phyloP scores from a whole-genome alignment of 2,113 vertebrate species.

The Lepus americanus region DNA sequence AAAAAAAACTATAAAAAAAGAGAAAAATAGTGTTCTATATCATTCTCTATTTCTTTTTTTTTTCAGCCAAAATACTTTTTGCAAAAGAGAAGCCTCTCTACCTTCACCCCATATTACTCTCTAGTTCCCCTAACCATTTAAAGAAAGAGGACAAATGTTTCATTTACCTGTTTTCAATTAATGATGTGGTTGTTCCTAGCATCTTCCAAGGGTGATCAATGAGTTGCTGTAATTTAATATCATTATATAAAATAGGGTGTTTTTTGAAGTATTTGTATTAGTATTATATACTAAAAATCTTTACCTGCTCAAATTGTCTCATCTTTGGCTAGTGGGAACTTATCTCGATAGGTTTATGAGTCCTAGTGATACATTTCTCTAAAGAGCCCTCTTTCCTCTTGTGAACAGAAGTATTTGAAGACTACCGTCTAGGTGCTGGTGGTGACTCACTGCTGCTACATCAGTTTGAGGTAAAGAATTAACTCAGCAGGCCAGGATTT shows the following conservation, averaged over 20 bases:
- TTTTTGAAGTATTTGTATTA: neutral
- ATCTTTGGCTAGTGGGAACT: neutral
- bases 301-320: neutral
- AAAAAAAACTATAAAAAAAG: no score
- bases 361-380: neutral
- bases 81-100: neutral
- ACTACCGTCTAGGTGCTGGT: neutral
- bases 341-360: neutral
- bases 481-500: neutral
- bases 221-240: neutral
- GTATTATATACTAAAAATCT: neutral
- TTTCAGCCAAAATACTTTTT: neutral
- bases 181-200: neutral
- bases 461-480: neutral
- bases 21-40: neutral
- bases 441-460: neutral
- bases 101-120: neutral
- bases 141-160: neutral
- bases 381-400: neutral
- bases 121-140: neutral
- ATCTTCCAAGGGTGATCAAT: neutral
- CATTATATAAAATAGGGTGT: neutral
- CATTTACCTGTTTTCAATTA: conserved; percentile 3
- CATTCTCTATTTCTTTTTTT: neutral
- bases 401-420: neutral